phyloP scores from a whole-genome alignment of 2,888 invertebrate genomes.

The Strigamia transsilvanica region DNA sequence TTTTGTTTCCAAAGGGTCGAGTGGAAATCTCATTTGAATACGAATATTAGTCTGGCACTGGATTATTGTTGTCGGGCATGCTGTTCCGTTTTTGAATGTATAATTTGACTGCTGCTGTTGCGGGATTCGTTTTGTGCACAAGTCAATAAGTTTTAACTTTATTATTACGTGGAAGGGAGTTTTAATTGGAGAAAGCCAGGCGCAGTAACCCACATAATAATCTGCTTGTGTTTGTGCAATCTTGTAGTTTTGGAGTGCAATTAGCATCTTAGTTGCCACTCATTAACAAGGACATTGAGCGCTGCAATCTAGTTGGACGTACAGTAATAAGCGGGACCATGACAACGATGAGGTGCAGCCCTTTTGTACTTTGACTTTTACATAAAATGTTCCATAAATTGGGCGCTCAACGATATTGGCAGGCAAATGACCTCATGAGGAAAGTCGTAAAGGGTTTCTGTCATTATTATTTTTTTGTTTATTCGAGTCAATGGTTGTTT shows the following conservation, averaged over 20 bases:
- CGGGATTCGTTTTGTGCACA: background rate
- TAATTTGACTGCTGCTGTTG: background rate
- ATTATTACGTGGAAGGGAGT: slow-evolving; percentile 24
- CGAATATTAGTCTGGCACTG: background rate
- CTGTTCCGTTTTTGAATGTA: background rate
- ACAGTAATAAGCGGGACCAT: slow-evolving; percentile 28
- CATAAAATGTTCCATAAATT: slow-evolving; percentile 10
- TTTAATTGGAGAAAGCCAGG: slow-evolving; percentile 27
- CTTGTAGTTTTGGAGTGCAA: slow-evolving; percentile 31
- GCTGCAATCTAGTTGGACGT: slow-evolving; percentile 32
- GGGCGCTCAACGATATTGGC: slow-evolving; percentile 14
- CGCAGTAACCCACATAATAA: slow-evolving; percentile 46
- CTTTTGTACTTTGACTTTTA: slow-evolving; percentile 4
- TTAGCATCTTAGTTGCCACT: slow-evolving; percentile 48
- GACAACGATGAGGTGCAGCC: slow-evolving; percentile 46
- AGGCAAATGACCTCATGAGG: slow-evolving; percentile 39
- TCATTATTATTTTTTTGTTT: background rate
- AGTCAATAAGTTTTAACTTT: slow-evolving; percentile 18
- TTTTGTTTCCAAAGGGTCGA: background rate
- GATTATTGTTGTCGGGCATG: background rate
- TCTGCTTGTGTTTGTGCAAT: slow-evolving; percentile 31
- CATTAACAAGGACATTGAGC: slow-evolving; percentile 41
- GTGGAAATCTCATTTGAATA: slow-evolving; percentile 17
- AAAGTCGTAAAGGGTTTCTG: slow-evolving; percentile 33
- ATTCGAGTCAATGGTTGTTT: background rate